Evolutionary conservation across 2,888 invertebrate species (phyloP).

Genomic region (Schizaphis graminum): DNA sequence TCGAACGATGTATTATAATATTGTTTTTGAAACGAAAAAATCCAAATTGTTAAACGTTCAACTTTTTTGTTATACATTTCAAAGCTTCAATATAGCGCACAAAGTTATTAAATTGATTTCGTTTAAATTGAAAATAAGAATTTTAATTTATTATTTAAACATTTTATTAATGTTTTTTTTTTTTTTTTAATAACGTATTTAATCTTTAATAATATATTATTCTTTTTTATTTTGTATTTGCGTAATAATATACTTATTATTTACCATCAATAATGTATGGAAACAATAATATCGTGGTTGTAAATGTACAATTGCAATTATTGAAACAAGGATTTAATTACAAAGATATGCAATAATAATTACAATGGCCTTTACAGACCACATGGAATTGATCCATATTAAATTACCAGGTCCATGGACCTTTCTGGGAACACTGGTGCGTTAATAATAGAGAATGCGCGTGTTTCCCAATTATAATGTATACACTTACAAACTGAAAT

Average conservation of each 20-base stretch:
- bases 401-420: neutral
- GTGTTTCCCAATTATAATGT: neutral
- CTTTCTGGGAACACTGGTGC: neutral
- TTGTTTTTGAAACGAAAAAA: neutral
- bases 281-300: neutral
- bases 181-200: too few relatives aligned
- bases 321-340: neutral
- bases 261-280: neutral
- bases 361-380: neutral
- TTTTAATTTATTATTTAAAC: neutral
- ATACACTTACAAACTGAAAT: neutral
- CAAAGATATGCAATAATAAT: neutral
- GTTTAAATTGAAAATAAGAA: neutral
- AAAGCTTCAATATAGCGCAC: neutral
- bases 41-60: neutral
- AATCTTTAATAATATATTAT: too few relatives aligned
- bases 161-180: too few relatives aligned
- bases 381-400: neutral
- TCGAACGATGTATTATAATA: neutral
- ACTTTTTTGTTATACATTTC: neutral
- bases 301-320: neutral
- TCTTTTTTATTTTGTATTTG: neutral
- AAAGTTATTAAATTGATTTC: neutral
- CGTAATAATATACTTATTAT: neutral
- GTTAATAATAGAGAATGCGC: neutral